These are phyloP conservation scores for Ascidia mentula DNA, from an alignment of 23 tunicate genomes.

Conservation along the genomic window DNA sequence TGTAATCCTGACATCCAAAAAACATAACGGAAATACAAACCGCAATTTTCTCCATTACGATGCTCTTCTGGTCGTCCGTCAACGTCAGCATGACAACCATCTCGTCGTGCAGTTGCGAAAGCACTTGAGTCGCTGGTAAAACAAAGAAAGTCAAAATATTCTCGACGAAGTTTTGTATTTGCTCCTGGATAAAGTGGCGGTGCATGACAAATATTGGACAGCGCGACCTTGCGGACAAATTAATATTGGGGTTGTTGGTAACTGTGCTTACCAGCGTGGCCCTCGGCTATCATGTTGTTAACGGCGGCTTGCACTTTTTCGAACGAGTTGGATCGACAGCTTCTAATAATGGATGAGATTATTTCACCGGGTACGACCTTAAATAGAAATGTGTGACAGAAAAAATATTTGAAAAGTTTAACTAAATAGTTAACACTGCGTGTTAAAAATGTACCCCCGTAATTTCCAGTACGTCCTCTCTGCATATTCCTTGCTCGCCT, in stretches of 20 bases:
- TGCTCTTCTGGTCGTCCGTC: slow-evolving; percentile 74
- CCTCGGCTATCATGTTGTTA: slow-evolving; percentile 51
- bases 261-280: slow-evolving; percentile 76
- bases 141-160: too few relatives aligned
- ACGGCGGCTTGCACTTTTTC: slow-evolving; percentile 67
- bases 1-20: not conserved
- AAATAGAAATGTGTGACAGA: too few relatives aligned
- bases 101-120: slow-evolving; percentile 77
- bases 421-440: not conserved
- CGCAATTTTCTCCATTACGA: slow-evolving; percentile 75
- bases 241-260: too few relatives aligned
- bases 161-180: too few relatives aligned
- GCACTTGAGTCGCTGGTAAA: slow-evolving; percentile 72
- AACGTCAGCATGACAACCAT: slow-evolving; percentile 56
- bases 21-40: too few relatives aligned
- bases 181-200: too few relatives aligned
- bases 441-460: slow-evolving; percentile 77
- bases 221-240: too few relatives aligned
- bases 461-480: slow-evolving; percentile 80
- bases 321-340: slow-evolving; percentile 61
- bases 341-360: slow-evolving; percentile 37
- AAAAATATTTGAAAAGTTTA: too few relatives aligned
- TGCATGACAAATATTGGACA: too few relatives aligned
- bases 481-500: slow-evolving; percentile 71
- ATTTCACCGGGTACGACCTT: slow-evolving; percentile 71